Percentiles rank a stretch among this genome's conserved stretches.
phyloP scores from a whole-genome alignment of 2,888 invertebrate genomes.

The Thalpophila matura region DNA sequence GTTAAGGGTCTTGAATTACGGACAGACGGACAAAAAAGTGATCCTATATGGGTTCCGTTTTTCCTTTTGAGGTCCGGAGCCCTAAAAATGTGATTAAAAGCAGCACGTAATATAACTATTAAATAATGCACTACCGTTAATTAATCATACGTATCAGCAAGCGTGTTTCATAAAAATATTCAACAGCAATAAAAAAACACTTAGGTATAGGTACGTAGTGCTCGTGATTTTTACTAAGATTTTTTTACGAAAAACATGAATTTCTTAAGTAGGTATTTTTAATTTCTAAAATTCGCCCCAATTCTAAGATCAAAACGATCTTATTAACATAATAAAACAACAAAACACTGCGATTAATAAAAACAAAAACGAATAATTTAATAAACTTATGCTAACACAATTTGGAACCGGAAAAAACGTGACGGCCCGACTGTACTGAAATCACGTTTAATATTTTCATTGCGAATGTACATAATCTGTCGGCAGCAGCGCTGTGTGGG shows the following conservation, averaged over 20 bases:
- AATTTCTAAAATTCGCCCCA: neutral
- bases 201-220: no score
- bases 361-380: slow-evolving; percentile 25
- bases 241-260: no score
- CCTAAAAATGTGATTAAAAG: slow-evolving; percentile 37
- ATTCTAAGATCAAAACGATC: neutral
- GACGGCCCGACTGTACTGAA: slow-evolving; percentile 40
- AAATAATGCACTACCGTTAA: slow-evolving; percentile 22
- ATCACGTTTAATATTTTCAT: slow-evolving; percentile 66
- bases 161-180: slow-evolving; percentile 16
- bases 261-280: no score
- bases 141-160: slow-evolving; percentile 25
- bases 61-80: no score
- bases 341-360: slow-evolving; percentile 7
- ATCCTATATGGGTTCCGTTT: no score
- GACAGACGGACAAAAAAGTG: no score
- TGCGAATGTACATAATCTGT: slow-evolving; percentile 59
- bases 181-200: neutral
- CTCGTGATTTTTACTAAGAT: slow-evolving; percentile 2
- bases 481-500: slow-evolving; percentile 59
- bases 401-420: slow-evolving; percentile 51
- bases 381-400: slow-evolving; percentile 36
- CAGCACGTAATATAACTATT: slow-evolving; percentile 6
- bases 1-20: no score
- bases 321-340: neutral